These are phyloP conservation scores for Vanacampus margaritifer DNA, from an alignment of 2,113 vertebrate species.

Conservation along the genomic window DNA sequence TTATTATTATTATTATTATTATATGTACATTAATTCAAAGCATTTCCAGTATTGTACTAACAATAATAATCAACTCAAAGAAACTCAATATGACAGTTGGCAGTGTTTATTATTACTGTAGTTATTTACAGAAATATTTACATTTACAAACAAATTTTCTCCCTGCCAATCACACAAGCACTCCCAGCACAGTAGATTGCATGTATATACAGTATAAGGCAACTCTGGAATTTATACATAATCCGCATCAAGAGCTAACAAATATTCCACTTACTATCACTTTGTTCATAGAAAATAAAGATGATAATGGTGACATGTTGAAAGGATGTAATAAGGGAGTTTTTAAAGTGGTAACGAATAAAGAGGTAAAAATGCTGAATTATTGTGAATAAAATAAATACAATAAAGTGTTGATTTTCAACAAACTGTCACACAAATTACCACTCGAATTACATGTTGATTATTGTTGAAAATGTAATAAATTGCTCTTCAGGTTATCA, in stretches of 20 bases:
- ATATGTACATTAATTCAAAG: not conserved
- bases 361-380: conserved; percentile 26
- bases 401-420: conserved; percentile 19
- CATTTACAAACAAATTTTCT: not conserved
- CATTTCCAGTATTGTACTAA: not conserved
- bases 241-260: conserved; percentile 4
- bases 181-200: conserved; percentile 21
- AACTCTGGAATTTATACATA: conserved; percentile 7
- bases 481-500: conserved; percentile 9
- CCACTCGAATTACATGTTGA: conserved; percentile 3
- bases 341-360: conserved; percentile 44
- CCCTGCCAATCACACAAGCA: not conserved
- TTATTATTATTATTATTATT: not conserved
- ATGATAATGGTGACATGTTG: not conserved
- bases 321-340: conserved; percentile 8
- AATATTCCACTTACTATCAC: conserved; percentile 5
- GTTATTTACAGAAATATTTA: conserved; percentile 54
- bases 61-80: not conserved
- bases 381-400: conserved; percentile 50
- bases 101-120: conserved; percentile 13
- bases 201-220: conserved; percentile 4
- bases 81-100: not conserved
- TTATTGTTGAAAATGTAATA: conserved; percentile 19
- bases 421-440: conserved; percentile 6
- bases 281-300: conserved; percentile 8